These are phyloP conservation scores for Solenopsis invicta DNA, from an alignment of 1,140 invertebrate genomes.

Conservation along the genomic window DNA sequence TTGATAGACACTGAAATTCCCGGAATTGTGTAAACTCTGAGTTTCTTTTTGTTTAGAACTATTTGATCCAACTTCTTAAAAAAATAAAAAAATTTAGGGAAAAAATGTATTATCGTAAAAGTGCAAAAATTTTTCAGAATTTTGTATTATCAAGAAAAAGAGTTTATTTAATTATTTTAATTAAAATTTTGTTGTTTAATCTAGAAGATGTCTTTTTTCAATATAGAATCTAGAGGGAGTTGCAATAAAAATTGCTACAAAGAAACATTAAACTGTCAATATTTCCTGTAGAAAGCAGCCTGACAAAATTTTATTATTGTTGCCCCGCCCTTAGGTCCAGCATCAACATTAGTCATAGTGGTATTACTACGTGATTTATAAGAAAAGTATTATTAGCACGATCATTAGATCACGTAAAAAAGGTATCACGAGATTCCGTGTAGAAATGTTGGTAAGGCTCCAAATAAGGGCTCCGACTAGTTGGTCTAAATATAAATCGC, in stretches of 20 bases:
- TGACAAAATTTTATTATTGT: constrained; percentile 17
- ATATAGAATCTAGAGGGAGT: background rate
- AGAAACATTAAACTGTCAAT: constrained; percentile 26
- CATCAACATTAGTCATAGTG: constrained; percentile 13
- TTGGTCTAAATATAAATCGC: too few species aligned
- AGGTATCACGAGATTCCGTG: too few species aligned
- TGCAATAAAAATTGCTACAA: background rate
- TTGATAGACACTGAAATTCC: background rate
- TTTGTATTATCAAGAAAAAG: background rate
- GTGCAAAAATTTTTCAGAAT: background rate
- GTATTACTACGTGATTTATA: constrained; percentile 44
- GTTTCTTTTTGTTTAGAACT: background rate
- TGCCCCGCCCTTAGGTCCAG: background rate
- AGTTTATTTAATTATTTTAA: background rate
- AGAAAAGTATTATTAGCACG: constrained; percentile 32
- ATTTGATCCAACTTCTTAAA: background rate
- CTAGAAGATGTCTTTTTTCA: background rate
- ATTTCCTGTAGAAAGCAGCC: background rate
- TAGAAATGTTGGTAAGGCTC: too few species aligned
- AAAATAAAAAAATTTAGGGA: background rate
- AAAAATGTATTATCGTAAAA: background rate
- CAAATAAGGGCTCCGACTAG: too few species aligned
- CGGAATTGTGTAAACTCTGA: background rate
- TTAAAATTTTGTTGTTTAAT: constrained; percentile 17
- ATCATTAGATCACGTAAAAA: background rate